phyloP scores from a whole-genome alignment of 2,797 vertebrate species.

The Diplodus sargus region DNA sequence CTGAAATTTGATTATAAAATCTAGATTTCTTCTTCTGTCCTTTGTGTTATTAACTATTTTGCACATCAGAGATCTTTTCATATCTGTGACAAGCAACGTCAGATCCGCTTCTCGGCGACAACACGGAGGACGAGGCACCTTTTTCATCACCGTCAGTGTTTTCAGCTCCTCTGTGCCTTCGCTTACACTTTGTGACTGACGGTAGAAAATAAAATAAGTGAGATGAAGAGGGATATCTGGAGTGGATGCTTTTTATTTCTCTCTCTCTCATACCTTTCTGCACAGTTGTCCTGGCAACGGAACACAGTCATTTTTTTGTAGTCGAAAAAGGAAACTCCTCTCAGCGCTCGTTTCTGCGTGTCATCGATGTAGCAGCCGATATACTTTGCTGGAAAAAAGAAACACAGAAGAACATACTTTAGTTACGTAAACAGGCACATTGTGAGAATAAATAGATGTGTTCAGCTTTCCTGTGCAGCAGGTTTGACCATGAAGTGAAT shows the following conservation, averaged over 20 bases:
- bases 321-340: slow-evolving; percentile 97
- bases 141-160: neutral
- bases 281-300: slow-evolving; percentile 99
- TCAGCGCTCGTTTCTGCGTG: slow-evolving; percentile 90
- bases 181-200: slow-evolving; percentile 5
- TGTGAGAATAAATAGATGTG: neutral
- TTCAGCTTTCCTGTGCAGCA: neutral
- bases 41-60: no score
- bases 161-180: neutral
- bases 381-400: slow-evolving; percentile 88
- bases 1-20: no score
- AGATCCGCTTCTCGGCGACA: no score
- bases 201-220: neutral
- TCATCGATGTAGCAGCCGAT: slow-evolving; percentile 94
- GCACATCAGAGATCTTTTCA: no score
- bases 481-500: neutral
- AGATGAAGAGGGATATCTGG: neutral
- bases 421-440: neutral
- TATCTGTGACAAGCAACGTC: no score
- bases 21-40: no score
- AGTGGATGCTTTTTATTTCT: slow-evolving; percentile 32
- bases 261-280: slow-evolving; percentile 89
- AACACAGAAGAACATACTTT: neutral
- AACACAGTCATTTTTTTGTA: slow-evolving; percentile 99
- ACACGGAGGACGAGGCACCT: neutral